Base-by-base conservation (phyloP, 2,888 invertebrate genomes). In the Tenthredo distinguenda region DNA sequence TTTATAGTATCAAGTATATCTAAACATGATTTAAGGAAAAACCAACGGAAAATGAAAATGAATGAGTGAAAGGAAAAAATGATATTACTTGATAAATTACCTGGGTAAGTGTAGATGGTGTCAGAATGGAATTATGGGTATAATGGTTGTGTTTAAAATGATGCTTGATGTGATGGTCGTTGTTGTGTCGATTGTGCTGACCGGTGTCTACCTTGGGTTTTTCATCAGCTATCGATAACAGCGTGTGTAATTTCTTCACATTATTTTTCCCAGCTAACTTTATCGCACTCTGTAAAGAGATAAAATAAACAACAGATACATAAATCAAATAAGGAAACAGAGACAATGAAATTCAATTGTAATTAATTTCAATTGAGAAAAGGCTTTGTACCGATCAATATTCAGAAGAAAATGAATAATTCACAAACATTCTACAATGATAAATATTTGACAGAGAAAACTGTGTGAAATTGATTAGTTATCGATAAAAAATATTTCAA, bases 121-220 rank as follows among this genome's bases (percentile, higher is more conserved):
- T 93, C 92, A 93, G 92, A 91, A 93, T 93, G 91, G 93, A 93
- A 92, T 93, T 93, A 89, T 93, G 93, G 87, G 92, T 91, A 90
- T 92, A 93, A 91, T 93, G 93, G 90, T 93, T 93, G 90, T 92
- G 92, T 90, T 93, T 93, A 87, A 91, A 93, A 90, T 93, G 92
- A 90, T 93, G 93, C 90, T 93, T 93, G 89, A 93, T 93, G 89
- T 92, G 92, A 84, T 93, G 92, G 89, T 93, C 94, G 88, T 94
- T 94, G 89, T 95, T 94, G 89, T 95, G 93, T 86, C 94, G 93
- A 91, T 94, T 94, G 88, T 94, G 94, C 90, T 95, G 95, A 81
- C 94, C 95, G 55, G 94, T 95, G 88, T 95, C 95, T 90, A 95
- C 94, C 93, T 95, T 95, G 90, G 95, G 95, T 92, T 95, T 95